Evolutionary conservation across 2,797 vertebrate species (phyloP), one percentile per base, ranked within the genome.

Genomic region (Fundulus diaphanus): DNA sequence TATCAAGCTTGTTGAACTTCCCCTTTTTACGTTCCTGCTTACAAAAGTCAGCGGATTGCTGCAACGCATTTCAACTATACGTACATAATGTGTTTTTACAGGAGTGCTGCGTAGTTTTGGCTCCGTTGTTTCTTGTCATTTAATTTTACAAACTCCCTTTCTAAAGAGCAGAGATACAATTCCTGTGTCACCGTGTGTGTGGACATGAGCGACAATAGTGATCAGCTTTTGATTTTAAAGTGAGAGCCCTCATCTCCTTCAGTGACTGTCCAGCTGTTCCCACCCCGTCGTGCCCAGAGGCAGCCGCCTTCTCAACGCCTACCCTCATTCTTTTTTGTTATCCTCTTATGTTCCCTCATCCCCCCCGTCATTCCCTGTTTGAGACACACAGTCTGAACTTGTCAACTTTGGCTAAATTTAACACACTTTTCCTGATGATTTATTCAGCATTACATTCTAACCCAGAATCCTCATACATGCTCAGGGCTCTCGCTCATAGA

Each of bases 161-260:
- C 49, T 84, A 24, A 69, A 76, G 1, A 68, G 72, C 65, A 82
- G 78, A 79, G 74, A 85, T 77, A 83, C 54, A 80, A 78, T 85
- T 72, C 87, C 75, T 85, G 66, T 66, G 48, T 70, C 49, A 24
- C 15, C 3, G 33, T 79, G 72, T 78, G 54, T 68, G 52, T 54
- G 52, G 68, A 74, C 5, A 18, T 74, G 56, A 44, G 70, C 54
- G 76, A 79, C 37, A 49, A 85, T 76, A 83, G 82, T 90, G 90
- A 93, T 92, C 84, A 79, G 72, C 85, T 49, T 93, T 94, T 92
- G 90, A 90, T 86, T 92, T 89, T 92, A 82, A 92, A 89, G 85
- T 86, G 87, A 87, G 80, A 83, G 78, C 90, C 90, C 90, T 91
- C 88, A 92, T 93, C 91, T n/a, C n/a, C n/a, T 76, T 90, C 87